Evolutionary conservation across 2,888 invertebrate genomes (phyloP).

Genomic region (Drosophila nr. fundita): DNA sequence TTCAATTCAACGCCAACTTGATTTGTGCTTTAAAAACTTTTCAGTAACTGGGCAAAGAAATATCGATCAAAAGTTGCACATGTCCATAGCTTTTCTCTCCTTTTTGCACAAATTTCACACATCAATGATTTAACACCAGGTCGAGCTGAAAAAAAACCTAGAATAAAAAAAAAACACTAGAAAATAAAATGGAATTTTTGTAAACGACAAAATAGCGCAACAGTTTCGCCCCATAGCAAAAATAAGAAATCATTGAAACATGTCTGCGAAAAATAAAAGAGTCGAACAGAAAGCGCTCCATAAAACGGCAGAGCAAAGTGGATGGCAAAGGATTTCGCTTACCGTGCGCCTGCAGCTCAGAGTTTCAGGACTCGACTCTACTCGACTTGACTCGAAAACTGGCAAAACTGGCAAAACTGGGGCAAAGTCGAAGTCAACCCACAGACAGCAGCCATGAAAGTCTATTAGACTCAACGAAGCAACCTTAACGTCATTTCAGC

Average conservation of each 20-base stretch:
- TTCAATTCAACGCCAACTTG: slow-evolving; percentile 50
- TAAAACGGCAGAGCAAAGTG: slow-evolving; percentile 55
- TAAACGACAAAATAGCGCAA: slow-evolving; percentile 73
- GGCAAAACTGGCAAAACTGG: slow-evolving; percentile 70
- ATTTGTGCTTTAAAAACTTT: slow-evolving; percentile 21
- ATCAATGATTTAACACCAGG: slow-evolving; percentile 73
- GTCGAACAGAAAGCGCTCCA: slow-evolving; percentile 27
- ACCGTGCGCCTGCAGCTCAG: slow-evolving; percentile 51
- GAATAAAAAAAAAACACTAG: slow-evolving; percentile 19
- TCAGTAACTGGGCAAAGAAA: slow-evolving; percentile 39
- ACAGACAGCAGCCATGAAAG: slow-evolving; percentile 70
- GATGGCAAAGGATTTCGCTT: slow-evolving; percentile 69
- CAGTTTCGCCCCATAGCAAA: slow-evolving; percentile 71
- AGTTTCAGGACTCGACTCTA: slow-evolving; percentile 36
- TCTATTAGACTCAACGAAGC: slow-evolving; percentile 82
- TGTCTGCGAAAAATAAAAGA: slow-evolving; percentile 53
- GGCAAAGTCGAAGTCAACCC: slow-evolving; percentile 69
- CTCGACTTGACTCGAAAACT: slow-evolving; percentile 42
- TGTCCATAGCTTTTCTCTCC: slow-evolving; percentile 20
- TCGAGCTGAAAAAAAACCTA: slow-evolving; percentile 39
- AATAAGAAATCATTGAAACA: slow-evolving; percentile 81
- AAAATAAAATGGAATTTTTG: slow-evolving; percentile 59
- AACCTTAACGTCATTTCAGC: slow-evolving; percentile 76
- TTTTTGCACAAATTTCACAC: slow-evolving; percentile 70
- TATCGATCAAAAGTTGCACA: slow-evolving; percentile 54